These are phyloP conservation scores for Nebria salina DNA, from an alignment of 2,888 invertebrate species.

Conservation along the genomic window DNA sequence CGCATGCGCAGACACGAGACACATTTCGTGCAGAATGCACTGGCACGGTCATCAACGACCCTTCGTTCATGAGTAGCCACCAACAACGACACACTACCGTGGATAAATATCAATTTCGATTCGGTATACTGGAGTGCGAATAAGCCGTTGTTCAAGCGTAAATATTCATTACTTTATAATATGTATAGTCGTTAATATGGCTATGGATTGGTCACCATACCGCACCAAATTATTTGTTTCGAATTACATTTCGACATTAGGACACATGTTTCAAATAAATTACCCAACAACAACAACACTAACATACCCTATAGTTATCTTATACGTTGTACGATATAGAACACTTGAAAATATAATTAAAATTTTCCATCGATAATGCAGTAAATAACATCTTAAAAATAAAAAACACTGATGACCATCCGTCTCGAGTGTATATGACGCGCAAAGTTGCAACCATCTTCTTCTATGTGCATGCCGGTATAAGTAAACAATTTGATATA, in stretches of 20 bases:
- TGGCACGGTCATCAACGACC: constrained; percentile 31
- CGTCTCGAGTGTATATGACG: too few species aligned
- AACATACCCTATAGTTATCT: too few species aligned
- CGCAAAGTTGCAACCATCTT: background rate
- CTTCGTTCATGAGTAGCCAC: background rate
- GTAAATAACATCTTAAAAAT: too few species aligned
- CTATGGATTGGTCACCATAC: background rate
- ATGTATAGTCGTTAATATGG: constrained; percentile 29
- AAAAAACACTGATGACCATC: too few species aligned
- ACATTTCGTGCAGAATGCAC: constrained; percentile 22
- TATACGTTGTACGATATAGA: too few species aligned
- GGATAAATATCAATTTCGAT: constrained; percentile 50
- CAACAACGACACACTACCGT: constrained; percentile 39
- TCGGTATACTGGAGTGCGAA: constrained; percentile 48
- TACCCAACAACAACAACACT: too few species aligned
- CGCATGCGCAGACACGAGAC: constrained; percentile 40
- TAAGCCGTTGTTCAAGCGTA: constrained; percentile 49
- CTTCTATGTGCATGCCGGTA: background rate
- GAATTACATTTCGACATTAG: too few species aligned
- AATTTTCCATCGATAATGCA: too few species aligned
- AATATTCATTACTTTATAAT: constrained; percentile 48
- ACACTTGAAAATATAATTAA: too few species aligned
- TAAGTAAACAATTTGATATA: constrained; percentile 47
- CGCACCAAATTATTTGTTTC: background rate
- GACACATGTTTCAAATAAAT: too few species aligned